These are phyloP conservation scores for Aurelia aurita DNA, from an alignment of 30 jellyfish, hydroid and myxozoan genomes.

Conservation along the genomic window DNA sequence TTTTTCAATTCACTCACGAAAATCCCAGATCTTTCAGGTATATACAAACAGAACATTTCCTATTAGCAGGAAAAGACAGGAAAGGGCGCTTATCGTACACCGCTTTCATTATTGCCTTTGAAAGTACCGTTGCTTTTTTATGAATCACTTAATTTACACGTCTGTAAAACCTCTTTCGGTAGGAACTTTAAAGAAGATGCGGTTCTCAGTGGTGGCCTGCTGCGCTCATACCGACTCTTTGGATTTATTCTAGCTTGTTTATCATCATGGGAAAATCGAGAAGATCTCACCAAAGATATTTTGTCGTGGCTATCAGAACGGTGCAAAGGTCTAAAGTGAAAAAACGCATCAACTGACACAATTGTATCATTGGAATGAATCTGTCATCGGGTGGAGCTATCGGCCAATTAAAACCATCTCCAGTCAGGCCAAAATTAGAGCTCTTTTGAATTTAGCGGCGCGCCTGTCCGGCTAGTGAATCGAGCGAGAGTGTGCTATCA, in stretches of 20 bases:
- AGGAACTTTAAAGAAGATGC: constrained; percentile 25
- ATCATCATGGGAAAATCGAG: constrained; percentile 25
- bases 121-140: constrained; percentile 3
- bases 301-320: background rate
- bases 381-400: constrained; percentile 53
- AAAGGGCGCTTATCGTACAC: no score
- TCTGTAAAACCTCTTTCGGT: constrained; percentile 52
- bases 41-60: no score
- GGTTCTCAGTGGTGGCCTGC: constrained; percentile 62
- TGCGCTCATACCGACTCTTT: constrained; percentile 17
- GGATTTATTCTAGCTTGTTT: constrained; percentile 30
- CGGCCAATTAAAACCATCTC: constrained; percentile 39
- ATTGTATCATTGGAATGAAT: constrained; percentile 34
- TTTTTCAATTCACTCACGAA: no score
- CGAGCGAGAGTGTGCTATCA: background rate
- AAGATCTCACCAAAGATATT: background rate
- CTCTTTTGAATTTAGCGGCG: constrained; percentile 29
- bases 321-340: background rate
- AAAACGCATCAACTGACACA: background rate
- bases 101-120: background rate
- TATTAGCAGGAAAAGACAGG: no score
- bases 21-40: no score
- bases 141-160: constrained; percentile 47
- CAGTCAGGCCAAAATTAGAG: constrained; percentile 28
- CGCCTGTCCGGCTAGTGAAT: background rate